A percentile compares a stretch with the other conserved stretches of the same genome.
phyloP scores from a whole-genome alignment of 2,888 invertebrate species.

The Lysandra coridon region DNA sequence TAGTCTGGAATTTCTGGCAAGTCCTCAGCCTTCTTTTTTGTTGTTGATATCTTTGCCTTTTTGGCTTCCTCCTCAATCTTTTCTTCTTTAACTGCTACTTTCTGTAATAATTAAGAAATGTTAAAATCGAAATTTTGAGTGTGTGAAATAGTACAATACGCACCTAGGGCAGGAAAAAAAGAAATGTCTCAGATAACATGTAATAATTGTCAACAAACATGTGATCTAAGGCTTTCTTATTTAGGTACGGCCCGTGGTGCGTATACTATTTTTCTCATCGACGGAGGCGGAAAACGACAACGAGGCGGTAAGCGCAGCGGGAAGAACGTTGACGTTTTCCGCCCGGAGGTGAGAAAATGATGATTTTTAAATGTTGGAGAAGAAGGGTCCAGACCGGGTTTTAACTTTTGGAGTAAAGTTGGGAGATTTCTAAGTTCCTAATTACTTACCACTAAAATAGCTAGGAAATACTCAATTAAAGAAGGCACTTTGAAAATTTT shows the following conservation, averaged over 20 bases:
- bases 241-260: too few species aligned
- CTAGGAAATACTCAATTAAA: not conserved
- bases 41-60: conserved; percentile 70
- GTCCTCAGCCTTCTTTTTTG: conserved; percentile 79
- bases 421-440: not conserved
- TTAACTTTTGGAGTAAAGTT: not conserved
- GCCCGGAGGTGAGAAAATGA: too few species aligned
- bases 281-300: too few species aligned
- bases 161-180: too few species aligned
- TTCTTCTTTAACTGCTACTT: conserved; percentile 72
- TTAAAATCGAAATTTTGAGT: conserved; percentile 3
- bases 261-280: too few species aligned
- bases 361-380: not conserved
- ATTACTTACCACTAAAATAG: not conserved
- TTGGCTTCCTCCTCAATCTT: conserved; percentile 71
- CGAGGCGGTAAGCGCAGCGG: too few species aligned
- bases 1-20: conserved; percentile 86
- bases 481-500: not conserved
- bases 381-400: not conserved
- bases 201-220: too few species aligned
- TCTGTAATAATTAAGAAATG: conserved; percentile 58
- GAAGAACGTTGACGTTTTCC: too few species aligned
- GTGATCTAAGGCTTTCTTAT: too few species aligned
- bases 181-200: too few species aligned
- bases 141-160: too few species aligned